phyloP scores from a whole-genome alignment of 2,888 invertebrate species.

The Apamea sordens region DNA sequence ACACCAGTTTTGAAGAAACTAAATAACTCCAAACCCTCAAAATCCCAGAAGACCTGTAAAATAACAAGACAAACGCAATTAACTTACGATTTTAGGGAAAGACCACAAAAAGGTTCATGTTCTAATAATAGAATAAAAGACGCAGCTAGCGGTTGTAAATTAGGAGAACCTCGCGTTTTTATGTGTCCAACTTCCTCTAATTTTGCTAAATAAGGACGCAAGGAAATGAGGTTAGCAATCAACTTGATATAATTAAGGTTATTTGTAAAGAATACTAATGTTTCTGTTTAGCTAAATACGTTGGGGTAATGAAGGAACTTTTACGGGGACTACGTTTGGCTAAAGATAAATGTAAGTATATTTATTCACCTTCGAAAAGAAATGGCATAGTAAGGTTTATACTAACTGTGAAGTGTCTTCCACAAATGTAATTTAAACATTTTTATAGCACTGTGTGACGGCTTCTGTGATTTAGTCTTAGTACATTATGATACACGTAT shows the following conservation, averaged over 20 bases:
- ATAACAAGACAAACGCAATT: slow-evolving; percentile 41
- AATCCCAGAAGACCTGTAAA: slow-evolving; percentile 26
- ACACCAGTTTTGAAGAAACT: slow-evolving; percentile 29
- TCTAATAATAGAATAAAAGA: slow-evolving; percentile 25
- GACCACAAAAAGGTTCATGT: slow-evolving; percentile 29
- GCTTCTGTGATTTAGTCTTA: too few relatives aligned
- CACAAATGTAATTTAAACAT: neutral
- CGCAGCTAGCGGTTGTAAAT: slow-evolving; percentile 16
- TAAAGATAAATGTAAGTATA: neutral
- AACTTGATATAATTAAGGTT: slow-evolving; percentile 30
- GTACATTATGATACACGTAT: too few relatives aligned
- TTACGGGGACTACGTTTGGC: neutral
- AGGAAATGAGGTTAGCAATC: slow-evolving; percentile 39
- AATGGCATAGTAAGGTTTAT: neutral
- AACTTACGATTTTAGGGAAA: slow-evolving; percentile 35
- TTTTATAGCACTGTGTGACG: too few relatives aligned
- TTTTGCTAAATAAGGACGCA: slow-evolving; percentile 23
- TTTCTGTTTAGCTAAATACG: neutral
- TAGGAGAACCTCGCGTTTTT: slow-evolving; percentile 23
- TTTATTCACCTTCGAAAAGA: too few relatives aligned
- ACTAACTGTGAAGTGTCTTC: too few relatives aligned
- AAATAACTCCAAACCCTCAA: slow-evolving; percentile 26
- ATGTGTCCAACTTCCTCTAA: slow-evolving; percentile 4
- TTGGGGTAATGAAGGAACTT: neutral
- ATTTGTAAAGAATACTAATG: slow-evolving; percentile 16